phyloP scores from a whole-genome alignment of 1,140 invertebrate genomes.

The Trichonephila clavipes region DNA sequence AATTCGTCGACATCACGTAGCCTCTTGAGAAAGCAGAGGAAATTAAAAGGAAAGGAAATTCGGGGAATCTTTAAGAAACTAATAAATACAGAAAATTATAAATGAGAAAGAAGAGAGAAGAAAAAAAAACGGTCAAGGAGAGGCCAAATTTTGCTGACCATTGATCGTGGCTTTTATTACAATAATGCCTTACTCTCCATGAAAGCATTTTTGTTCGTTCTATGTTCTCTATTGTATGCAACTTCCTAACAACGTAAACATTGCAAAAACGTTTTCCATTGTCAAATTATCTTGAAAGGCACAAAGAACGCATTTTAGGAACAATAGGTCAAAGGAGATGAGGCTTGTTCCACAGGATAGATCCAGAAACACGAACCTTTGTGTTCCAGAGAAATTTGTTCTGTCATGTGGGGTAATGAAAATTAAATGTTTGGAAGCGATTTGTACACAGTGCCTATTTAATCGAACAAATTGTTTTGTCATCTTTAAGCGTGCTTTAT shows the following conservation, averaged over 20 bases:
- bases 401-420: constrained; percentile 17
- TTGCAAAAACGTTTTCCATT: constrained; percentile 60
- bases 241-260: constrained; percentile 62
- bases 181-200: constrained; percentile 41
- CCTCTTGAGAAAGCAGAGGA: not conserved
- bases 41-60: not conserved
- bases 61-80: constrained; percentile 22
- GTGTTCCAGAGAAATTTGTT: not conserved
- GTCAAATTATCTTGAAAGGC: constrained; percentile 59
- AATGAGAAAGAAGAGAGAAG: not conserved
- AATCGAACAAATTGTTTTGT: not conserved
- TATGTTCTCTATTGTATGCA: constrained; percentile 64
- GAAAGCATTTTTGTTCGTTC: constrained; percentile 58
- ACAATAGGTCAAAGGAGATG: constrained; percentile 56
- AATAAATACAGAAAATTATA: constrained; percentile 53
- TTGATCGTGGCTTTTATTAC: constrained; percentile 54
- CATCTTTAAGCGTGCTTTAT: not conserved
- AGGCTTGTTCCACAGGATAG: constrained; percentile 16
- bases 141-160: constrained; percentile 28
- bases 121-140: constrained; percentile 66
- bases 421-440: constrained; percentile 20
- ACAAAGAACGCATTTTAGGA: constrained; percentile 34
- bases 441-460: not conserved
- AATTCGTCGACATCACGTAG: not conserved
- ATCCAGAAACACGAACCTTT: not conserved